A percentile compares a stretch with the other conserved stretches of the same genome.
Conservation (phyloP, 2,888 invertebrate genomes). For the Adelphocoris suturalis region DNA sequence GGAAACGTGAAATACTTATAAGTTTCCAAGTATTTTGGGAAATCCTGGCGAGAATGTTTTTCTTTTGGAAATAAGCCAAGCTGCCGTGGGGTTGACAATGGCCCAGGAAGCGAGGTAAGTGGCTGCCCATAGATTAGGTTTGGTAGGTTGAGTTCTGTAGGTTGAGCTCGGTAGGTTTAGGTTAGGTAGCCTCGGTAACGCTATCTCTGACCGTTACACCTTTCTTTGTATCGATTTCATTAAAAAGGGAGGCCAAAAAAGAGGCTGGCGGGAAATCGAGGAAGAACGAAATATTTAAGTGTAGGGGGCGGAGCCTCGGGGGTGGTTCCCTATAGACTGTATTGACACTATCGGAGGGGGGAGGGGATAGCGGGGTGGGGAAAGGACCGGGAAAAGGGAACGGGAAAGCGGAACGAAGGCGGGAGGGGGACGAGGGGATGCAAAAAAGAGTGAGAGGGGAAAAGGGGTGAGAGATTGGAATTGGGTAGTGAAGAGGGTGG, state of each 20-base stretch:
- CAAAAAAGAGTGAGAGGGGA: conserved; percentile 76
- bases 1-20: neutral
- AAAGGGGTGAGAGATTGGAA: conserved; percentile 77
- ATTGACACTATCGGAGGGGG: conserved; percentile 73
- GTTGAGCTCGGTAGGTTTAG: neutral
- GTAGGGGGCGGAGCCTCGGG: conserved; percentile 72
- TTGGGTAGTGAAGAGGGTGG: conserved; percentile 77
- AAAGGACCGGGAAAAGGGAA: conserved; percentile 18
- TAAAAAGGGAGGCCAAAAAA: conserved; percentile 60
- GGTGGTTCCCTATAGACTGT: conserved; percentile 72
- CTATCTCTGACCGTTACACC: conserved; percentile 65
- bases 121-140: conserved; percentile 9
- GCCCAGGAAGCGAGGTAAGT: neutral
- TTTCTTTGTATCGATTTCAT: conserved; percentile 70
- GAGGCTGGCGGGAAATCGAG: conserved; percentile 69
- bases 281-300: conserved; percentile 71
- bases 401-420: conserved; percentile 10
- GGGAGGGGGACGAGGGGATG: conserved; percentile 69
- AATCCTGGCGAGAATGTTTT: conserved; percentile 18
- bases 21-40: neutral
- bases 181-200: neutral
- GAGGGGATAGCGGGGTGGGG: conserved; percentile 57
- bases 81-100: conserved; percentile 6
- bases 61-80: neutral
- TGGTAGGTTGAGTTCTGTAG: neutral